phyloP scores from a whole-genome alignment of 2,797 vertebrate species.

The Hafferia zeledoni region DNA sequence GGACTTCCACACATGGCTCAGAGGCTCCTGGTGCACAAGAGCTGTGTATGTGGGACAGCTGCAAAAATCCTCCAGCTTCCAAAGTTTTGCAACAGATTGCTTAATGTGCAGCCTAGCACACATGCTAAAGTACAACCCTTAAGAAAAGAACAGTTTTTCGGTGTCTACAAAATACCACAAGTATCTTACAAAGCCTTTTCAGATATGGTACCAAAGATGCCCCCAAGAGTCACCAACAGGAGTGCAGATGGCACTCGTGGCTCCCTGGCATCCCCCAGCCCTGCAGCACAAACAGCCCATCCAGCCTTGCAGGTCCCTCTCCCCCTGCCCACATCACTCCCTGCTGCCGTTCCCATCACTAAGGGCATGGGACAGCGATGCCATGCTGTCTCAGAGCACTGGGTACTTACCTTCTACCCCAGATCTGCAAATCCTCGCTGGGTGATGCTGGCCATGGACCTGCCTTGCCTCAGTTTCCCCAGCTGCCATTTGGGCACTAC shows the following conservation, averaged over 20 bases:
- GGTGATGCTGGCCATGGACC: not conserved
- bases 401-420: not conserved
- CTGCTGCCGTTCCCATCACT: fast-evolving
- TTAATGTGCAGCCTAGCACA: not conserved
- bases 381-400: not conserved
- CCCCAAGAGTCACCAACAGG: fast-evolving
- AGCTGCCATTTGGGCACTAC: not conserved
- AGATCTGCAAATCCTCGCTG: not conserved
- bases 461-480: not conserved
- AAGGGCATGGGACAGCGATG: not conserved
- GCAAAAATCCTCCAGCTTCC: not conserved
- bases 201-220: not conserved
- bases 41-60: not conserved
- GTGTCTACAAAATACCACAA: not conserved
- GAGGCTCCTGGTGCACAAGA: not conserved
- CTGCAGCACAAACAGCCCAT: not conserved
- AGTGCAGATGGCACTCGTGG: fast-evolving
- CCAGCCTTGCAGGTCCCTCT: not conserved
- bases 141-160: not conserved
- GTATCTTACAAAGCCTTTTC: not conserved
- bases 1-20: not conserved
- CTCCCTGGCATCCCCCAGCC: not conserved
- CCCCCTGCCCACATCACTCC: not conserved
- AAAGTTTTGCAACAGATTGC: not conserved
- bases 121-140: not conserved